A percentile compares a stretch with the other conserved stretches of the same genome.
phyloP scores from a whole-genome alignment of 1,140 invertebrate species.

The Heliconius nattereri region DNA sequence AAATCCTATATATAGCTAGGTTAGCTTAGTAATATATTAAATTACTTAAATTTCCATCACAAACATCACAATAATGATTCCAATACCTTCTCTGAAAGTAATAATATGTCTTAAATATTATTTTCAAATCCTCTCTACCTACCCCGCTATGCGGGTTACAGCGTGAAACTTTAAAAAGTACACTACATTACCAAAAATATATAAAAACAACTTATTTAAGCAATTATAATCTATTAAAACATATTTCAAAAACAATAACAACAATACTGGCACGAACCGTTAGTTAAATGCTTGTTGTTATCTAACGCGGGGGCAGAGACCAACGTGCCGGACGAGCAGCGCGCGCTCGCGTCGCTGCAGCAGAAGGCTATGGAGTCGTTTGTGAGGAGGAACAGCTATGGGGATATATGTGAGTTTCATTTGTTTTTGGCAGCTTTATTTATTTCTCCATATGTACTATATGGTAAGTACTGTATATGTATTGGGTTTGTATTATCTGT shows the following conservation, averaged over 20 bases:
- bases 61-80: too few species aligned
- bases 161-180: too few species aligned
- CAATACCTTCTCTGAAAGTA: too few species aligned
- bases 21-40: neutral
- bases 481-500: too few species aligned
- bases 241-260: slow-evolving; percentile 32
- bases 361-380: slow-evolving; percentile 84
- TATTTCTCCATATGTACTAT: too few species aligned
- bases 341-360: slow-evolving; percentile 71
- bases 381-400: slow-evolving; percentile 84
- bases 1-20: too few species aligned
- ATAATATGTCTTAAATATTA: too few species aligned
- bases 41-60: neutral
- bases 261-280: slow-evolving; percentile 54
- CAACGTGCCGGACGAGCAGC: slow-evolving; percentile 80
- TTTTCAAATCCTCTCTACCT: too few species aligned
- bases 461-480: too few species aligned
- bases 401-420: slow-evolving; percentile 82
- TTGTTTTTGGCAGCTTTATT: too few species aligned
- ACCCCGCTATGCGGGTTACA: too few species aligned
- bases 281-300: slow-evolving; percentile 7
- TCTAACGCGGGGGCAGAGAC: slow-evolving; percentile 31
- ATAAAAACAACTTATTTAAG: neutral
- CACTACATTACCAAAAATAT: too few species aligned
- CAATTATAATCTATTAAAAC: neutral